Base-by-base conservation (phyloP, 2,113 vertebrate genomes). In the Eulemur macaco region DNA sequence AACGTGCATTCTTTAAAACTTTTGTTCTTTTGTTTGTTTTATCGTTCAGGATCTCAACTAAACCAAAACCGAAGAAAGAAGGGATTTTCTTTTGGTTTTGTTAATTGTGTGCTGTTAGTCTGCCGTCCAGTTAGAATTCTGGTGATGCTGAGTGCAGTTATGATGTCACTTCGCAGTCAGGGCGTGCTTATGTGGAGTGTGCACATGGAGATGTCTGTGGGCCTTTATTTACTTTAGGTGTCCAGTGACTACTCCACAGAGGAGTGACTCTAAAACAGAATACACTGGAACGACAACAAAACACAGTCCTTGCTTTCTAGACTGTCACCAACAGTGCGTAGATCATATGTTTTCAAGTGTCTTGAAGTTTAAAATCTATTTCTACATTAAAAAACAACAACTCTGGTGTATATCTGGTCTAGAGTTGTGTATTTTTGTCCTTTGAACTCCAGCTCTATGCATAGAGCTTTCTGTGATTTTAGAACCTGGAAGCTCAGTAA, bases 401-500 rank as follows among this genome's bases (percentile, higher is more conserved):
- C 31, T 54, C 58, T n/a, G 39, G 18, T 45, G 1, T 9, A 3
- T 1, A n/a, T 27, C 10, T 18, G 12, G 3, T 7, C 52, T 42
- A 42, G 20, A 73, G 14, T 18, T 2, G 0, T 27, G 7, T 3
- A 8, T 17, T n/a, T 15, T 18, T 83, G 20, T 27, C 52, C 27
- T 91, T 29, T 52, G 45, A 14, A 20, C 29, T 17, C 21, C 18
- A 6, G 15, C 14, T 92, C 58, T n/a, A 25, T 9, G 37, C 92
- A 66, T 0, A 0, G 29, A 91, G 42, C 77, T 66, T 94, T 89
- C 84, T 5, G 68, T 90, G 94, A 64, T 47, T 95, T 93, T 20
- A 81, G 85, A 60, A 87, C 25, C 29, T 45, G 45, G 74, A 88
- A 10, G 58, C 95, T 91, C 93, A 74, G 86, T 86, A 73, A 88